A percentile compares a stretch with the other conserved stretches of the same genome.
Conservation (phyloP, 2,113 vertebrate genomes). For the Chlorodrepanis virens region DNA sequence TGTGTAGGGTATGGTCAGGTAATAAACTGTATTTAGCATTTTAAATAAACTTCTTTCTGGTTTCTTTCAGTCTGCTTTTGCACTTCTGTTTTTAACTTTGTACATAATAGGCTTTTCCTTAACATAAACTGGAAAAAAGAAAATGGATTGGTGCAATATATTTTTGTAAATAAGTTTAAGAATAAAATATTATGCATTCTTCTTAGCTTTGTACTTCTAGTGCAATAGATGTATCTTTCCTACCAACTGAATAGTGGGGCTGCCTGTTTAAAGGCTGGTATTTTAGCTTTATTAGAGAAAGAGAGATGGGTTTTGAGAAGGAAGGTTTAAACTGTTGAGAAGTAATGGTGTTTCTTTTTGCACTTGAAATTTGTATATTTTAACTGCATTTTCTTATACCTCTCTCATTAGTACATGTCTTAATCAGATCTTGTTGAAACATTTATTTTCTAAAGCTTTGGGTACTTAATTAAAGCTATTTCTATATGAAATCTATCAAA, state of each 20-base stretch:
- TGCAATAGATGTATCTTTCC: constrained; percentile 24
- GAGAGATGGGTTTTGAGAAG: background rate
- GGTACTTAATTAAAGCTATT: constrained; percentile 27
- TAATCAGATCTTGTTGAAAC: constrained; percentile 9
- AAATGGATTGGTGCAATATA: constrained; percentile 60
- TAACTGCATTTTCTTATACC: constrained; percentile 26
- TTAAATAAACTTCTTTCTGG: constrained; percentile 69
- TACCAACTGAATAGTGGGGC: background rate
- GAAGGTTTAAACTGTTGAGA: background rate
- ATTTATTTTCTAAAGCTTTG: constrained; percentile 47
- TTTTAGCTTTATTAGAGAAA: constrained; percentile 14
- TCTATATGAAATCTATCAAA: constrained; percentile 1
- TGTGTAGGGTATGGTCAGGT: constrained; percentile 66
- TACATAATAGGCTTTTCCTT: constrained; percentile 52
- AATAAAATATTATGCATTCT: constrained; percentile 60
- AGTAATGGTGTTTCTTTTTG: constrained; percentile 5
- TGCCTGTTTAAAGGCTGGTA: background rate
- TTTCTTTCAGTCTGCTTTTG: constrained; percentile 65
- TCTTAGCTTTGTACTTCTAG: constrained; percentile 10
- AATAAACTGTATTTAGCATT: constrained; percentile 65
- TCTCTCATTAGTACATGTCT: background rate
- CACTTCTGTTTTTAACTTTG: constrained; percentile 68
- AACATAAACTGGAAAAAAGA: constrained; percentile 26
- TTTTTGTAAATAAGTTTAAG: constrained; percentile 66
- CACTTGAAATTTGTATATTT: constrained; percentile 33